Base-by-base conservation (phyloP, 2,888 invertebrate genomes). In the Embidobia sp. region DNA sequence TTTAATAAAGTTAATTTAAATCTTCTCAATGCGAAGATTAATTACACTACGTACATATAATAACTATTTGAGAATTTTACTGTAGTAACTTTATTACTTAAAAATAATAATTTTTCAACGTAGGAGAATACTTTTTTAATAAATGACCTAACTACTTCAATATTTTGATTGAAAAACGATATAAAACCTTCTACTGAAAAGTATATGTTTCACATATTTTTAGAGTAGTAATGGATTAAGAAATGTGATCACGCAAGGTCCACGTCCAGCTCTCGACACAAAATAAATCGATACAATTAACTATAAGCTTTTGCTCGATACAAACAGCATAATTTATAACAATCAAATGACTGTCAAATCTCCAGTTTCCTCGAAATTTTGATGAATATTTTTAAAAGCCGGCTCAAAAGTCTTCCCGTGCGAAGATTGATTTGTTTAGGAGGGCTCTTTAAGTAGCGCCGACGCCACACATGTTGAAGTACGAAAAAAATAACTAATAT, bases 391-490 rank as follows among this genome's bases (percentile, higher is more conserved):
- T 64, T 73, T 73, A 73, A 73, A 64, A 57, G 11, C 33, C 7
- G 27, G 26, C 33, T 70, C 64, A 64, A 66, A 64, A 57, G 55
- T 64, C 59, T 40, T 49, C 64, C n/a, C n/a, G 42, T 42, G 49
- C 55, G 44, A 73, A 64, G 73, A 73, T 73, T 64, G 64, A 73
- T 73, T 73, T 59, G 73, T 73, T 73, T 64, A 51, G 49, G 51
- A 64, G 57, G 29, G 42, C 61, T 49, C 67, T 57, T 49, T 27
- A 49, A 49, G 35, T 13, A 10, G 49, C 37, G 22, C 19, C 13
- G 37, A 22, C 55, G 66, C 51, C 73, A 59, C 64, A 74, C 73
- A 74, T 74, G 74, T 59, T 53, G 64, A 66, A 53, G 51, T 53
- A 55, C 51, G 29, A 66, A 33, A 66, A 55, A 33, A 66, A 44